Percentiles rank a stretch among this genome's conserved stretches.
phyloP scores from a whole-genome alignment of 1,140 invertebrate species.

The Megalonaias nervosa region DNA sequence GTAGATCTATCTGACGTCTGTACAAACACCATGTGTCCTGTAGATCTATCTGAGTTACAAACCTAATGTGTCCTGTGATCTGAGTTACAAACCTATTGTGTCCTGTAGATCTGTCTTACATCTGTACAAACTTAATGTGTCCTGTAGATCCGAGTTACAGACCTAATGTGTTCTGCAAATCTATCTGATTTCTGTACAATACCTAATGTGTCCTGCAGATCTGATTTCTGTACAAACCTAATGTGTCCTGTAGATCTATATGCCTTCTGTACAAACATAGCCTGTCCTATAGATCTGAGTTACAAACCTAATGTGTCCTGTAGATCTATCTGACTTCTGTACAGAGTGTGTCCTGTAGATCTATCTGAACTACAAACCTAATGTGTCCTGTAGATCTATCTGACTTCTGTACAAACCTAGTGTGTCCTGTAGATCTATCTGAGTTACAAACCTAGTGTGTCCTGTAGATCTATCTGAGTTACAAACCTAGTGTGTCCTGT shows the following conservation, averaged over 20 bases:
- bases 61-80: slow-evolving; percentile 55
- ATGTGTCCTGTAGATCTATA: slow-evolving; percentile 49
- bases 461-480: slow-evolving; percentile 57
- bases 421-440: slow-evolving; percentile 29
- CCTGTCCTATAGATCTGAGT: slow-evolving; percentile 30
- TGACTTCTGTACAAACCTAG: slow-evolving; percentile 63
- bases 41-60: neutral
- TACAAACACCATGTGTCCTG: slow-evolving; percentile 61
- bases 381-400: slow-evolving; percentile 49
- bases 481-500: slow-evolving; percentile 59
- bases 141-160: slow-evolving; percentile 13
- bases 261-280: slow-evolving; percentile 63
- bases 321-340: slow-evolving; percentile 58
- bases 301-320: slow-evolving; percentile 43
- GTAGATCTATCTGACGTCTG: slow-evolving; percentile 56
- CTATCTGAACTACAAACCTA: slow-evolving; percentile 26
- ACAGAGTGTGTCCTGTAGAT: slow-evolving; percentile 43
- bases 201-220: slow-evolving; percentile 50
- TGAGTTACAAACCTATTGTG: slow-evolving; percentile 62
- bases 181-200: slow-evolving; percentile 63
- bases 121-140: slow-evolving; percentile 42
- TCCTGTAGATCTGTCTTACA: slow-evolving; percentile 12
- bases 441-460: slow-evolving; percentile 35
- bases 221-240: slow-evolving; percentile 32
- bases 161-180: slow-evolving; percentile 45